These are phyloP conservation scores for Neoaliturus tenellus DNA, from an alignment of 2,888 invertebrate genomes.

Conservation along the genomic window DNA sequence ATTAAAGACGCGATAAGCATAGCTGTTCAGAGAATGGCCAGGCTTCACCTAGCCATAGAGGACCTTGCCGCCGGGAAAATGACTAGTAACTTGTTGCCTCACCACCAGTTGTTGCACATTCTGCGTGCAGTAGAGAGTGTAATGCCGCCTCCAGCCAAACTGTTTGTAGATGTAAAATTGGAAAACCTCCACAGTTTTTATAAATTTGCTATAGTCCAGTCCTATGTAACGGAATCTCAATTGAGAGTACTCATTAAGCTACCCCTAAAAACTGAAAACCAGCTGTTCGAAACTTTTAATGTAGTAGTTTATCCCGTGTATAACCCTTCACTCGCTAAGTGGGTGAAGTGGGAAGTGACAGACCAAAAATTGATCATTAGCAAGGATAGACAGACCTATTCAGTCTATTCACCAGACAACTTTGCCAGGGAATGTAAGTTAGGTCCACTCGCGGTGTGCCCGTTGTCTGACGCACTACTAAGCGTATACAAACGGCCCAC, in stretches of 20 bases:
- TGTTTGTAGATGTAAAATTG: too few relatives aligned
- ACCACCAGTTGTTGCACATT: neutral
- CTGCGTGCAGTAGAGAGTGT: neutral
- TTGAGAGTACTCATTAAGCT: neutral
- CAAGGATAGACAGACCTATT: neutral
- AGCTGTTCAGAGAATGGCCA: neutral
- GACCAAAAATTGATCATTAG: neutral
- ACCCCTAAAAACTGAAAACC: neutral
- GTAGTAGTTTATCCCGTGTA: neutral
- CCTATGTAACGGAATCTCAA: neutral
- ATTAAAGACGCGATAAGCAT: neutral
- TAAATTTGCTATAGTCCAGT: too few relatives aligned
- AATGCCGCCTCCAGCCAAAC: neutral
- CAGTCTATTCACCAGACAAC: neutral
- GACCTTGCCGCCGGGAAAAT: neutral
- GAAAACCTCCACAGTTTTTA: too few relatives aligned
- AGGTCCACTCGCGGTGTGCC: neutral
- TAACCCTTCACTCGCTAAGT: neutral
- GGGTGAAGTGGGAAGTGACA: neutral
- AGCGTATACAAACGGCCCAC: neutral
- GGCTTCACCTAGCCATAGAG: neutral
- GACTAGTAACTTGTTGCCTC: neutral
- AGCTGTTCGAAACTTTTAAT: neutral
- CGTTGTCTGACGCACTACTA: neutral
- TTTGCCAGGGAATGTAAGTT: neutral